Conservation (phyloP, 2,888 invertebrate genomes). For the Seira ritae region DNA sequence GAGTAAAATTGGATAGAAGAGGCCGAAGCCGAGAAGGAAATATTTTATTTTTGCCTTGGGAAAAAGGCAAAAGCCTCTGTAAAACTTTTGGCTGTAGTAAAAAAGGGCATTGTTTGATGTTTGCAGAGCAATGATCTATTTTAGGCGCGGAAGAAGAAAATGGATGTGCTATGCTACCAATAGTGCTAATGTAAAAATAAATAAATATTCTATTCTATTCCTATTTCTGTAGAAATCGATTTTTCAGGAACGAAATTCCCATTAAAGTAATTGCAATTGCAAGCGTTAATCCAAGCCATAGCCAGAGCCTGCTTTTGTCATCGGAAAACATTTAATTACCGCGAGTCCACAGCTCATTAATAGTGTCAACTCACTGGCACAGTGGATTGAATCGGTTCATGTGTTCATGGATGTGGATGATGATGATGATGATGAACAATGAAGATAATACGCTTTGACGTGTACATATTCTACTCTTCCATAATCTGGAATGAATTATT, state of each 20-base stretch:
- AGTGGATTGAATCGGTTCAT: no score
- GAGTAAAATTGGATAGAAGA: no score
- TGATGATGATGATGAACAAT: no score
- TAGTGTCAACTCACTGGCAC: neutral
- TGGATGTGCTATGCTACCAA: no score
- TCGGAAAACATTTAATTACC: neutral
- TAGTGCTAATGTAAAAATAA: neutral
- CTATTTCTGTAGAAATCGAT: neutral
- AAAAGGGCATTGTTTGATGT: neutral
- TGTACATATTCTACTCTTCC: no score
- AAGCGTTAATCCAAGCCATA: no score
- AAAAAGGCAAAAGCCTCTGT: neutral
- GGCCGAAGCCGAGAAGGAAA: no score
- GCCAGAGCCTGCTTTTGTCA: neutral
- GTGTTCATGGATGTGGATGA: no score
- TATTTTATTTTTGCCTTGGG: no score
- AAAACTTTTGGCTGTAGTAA: no score
- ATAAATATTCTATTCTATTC: neutral
- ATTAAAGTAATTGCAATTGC: conserved; percentile 4
- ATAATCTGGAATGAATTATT: no score
- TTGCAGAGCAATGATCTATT: neutral
- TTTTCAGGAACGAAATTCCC: neutral
- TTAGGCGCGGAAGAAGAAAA: conserved; percentile 1
- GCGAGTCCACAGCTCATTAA: neutral
- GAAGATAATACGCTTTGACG: no score